These are phyloP conservation scores for Ictidomys tridecemlineatus DNA, from an alignment of 2,113 vertebrate genomes.

Conservation along the genomic window DNA sequence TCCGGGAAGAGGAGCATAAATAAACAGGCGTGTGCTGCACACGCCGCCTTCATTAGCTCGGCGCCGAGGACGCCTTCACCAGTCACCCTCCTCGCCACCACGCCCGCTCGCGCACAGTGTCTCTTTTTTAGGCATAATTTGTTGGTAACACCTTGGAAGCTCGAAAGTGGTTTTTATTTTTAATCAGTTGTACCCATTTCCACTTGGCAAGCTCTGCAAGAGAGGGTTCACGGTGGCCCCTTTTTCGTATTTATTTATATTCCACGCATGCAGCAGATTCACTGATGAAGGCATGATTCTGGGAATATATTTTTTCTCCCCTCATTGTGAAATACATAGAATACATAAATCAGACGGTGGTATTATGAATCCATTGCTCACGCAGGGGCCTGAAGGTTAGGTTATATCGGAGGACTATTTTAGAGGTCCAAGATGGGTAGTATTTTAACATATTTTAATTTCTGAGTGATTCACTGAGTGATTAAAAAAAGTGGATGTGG, in stretches of 20 bases:
- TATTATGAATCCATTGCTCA: neutral
- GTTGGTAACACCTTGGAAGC: constrained; percentile 80
- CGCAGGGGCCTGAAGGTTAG: constrained; percentile 35
- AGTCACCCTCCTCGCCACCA: constrained; percentile 57
- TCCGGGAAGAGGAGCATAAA: constrained; percentile 47
- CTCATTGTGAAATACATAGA: constrained; percentile 69
- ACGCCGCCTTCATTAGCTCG: constrained; percentile 73
- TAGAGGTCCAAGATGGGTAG: constrained; percentile 50
- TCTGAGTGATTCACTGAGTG: constrained; percentile 74
- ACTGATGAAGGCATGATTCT: constrained; percentile 74
- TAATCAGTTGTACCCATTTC: constrained; percentile 75
- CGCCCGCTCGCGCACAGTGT: neutral
- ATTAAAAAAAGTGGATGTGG: constrained; percentile 69
- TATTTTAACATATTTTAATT: constrained; percentile 79
- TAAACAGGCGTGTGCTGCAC: constrained; percentile 64
- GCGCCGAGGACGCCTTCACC: constrained; percentile 62
- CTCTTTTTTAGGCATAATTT: constrained; percentile 72
- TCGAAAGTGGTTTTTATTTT: constrained; percentile 78
- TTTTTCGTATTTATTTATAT: constrained; percentile 80
- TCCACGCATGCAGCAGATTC: constrained; percentile 74
- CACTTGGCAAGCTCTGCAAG: constrained; percentile 71
- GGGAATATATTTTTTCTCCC: constrained; percentile 57
- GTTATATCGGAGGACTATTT: constrained; percentile 20
- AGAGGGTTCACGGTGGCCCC: constrained; percentile 74
- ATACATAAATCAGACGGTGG: constrained; percentile 34